Evolutionary conservation across 2,113 vertebrate species (phyloP).

Genomic region (Oncorhynchus tshawytscha): DNA sequence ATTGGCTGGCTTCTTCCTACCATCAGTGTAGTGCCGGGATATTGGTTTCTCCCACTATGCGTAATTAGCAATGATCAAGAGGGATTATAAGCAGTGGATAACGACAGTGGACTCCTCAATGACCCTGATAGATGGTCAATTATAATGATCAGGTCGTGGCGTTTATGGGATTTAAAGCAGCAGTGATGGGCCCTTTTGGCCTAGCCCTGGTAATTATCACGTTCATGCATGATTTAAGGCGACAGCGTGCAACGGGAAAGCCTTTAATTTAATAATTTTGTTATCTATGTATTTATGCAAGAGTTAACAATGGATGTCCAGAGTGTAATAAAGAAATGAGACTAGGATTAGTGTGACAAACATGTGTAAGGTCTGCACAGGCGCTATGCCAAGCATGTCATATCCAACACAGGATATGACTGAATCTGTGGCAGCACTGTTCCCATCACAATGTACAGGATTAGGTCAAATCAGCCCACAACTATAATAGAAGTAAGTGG

Average conservation of each 20-base stretch:
- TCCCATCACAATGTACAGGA: constrained; percentile 1
- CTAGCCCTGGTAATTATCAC: constrained; percentile 73
- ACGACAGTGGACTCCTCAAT: constrained; percentile 71
- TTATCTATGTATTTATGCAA: constrained; percentile 76
- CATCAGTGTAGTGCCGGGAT: constrained; percentile 33
- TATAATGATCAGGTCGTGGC: constrained; percentile 75
- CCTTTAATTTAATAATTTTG: constrained; percentile 72
- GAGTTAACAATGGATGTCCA: constrained; percentile 63
- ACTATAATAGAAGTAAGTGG: neutral
- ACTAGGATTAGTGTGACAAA: constrained; percentile 48
- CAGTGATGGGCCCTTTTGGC: constrained; percentile 72
- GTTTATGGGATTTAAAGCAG: constrained; percentile 76
- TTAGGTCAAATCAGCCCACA: neutral
- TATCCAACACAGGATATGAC: constrained; percentile 25
- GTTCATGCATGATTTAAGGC: constrained; percentile 75
- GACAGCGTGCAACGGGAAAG: constrained; percentile 68
- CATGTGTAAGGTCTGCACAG: constrained; percentile 3
- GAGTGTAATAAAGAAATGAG: constrained; percentile 56
- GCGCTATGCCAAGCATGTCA: constrained; percentile 6
- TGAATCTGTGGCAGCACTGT: constrained; percentile 18
- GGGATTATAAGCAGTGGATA: constrained; percentile 74
- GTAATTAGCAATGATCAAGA: constrained; percentile 78
- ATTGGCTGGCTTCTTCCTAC: constrained; percentile 39
- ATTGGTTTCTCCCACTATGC: constrained; percentile 69
- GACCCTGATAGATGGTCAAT: constrained; percentile 81